Evolutionary conservation across 2,113 vertebrate genomes (phyloP).

Genomic region (Notechis scutatus): DNA sequence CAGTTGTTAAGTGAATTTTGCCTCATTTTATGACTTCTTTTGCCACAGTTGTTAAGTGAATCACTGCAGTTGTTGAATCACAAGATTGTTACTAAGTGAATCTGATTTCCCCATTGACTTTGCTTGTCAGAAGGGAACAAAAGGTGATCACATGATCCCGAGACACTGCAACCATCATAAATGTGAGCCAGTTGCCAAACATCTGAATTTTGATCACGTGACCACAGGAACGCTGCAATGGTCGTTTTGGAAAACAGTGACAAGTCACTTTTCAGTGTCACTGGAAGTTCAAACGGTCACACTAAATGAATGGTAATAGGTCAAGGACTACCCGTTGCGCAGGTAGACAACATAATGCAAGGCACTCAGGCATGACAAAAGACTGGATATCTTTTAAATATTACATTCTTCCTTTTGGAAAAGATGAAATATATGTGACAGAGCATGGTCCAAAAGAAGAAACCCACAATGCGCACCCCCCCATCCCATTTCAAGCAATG

Average conservation of each 20-base stretch:
- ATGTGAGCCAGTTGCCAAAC: not conserved
- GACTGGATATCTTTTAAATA: not conserved
- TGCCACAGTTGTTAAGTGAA: not conserved
- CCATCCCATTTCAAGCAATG: not conserved
- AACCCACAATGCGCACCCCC: not conserved
- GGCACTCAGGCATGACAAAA: not conserved
- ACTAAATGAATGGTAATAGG: not conserved
- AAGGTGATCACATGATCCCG: not conserved
- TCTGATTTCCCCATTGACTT: not conserved
- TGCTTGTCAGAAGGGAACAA: not conserved
- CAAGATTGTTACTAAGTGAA: not conserved
- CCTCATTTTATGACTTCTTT: not conserved
- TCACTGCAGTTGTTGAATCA: not conserved
- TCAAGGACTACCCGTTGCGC: not conserved
- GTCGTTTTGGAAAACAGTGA: not conserved
- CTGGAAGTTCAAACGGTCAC: not conserved
- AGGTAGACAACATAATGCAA: not conserved
- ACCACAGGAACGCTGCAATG: not conserved
- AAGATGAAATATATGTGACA: not conserved
- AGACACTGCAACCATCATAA: not conserved
- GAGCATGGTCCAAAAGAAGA: not conserved
- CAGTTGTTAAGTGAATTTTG: not conserved
- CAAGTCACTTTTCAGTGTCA: not conserved
- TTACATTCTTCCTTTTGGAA: not conserved
- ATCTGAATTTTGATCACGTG: not conserved